phyloP scores from a whole-genome alignment of 2,797 vertebrate species.

The Setipinna tenuifilis region DNA sequence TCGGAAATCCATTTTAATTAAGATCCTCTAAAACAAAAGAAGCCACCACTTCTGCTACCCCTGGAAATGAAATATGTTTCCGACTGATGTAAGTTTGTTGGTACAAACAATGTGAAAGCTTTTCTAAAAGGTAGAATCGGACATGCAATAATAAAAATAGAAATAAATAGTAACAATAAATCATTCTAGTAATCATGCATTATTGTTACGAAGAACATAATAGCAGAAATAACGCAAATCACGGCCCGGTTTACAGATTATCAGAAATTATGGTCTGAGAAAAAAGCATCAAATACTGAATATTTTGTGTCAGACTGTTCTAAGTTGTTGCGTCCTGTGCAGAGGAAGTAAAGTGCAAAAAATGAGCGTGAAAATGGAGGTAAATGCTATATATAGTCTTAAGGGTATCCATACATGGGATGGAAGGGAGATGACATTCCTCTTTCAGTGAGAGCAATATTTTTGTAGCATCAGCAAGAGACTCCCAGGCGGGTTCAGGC shows the following conservation, averaged over 20 bases:
- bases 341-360: slow-evolving; percentile 44
- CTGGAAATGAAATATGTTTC: not conserved
- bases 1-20: slow-evolving; percentile 37
- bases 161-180: too few species aligned
- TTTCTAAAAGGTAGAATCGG: too few species aligned
- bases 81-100: not conserved
- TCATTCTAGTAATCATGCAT: too few species aligned
- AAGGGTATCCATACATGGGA: slow-evolving; percentile 90
- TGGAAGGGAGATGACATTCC: slow-evolving; percentile 80
- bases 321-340: slow-evolving; percentile 11
- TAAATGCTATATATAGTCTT: slow-evolving; percentile 93
- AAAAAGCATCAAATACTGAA: not conserved
- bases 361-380: slow-evolving; percentile 70
- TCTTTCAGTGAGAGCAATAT: slow-evolving; percentile 81
- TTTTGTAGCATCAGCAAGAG: slow-evolving; percentile 85
- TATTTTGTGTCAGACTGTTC: not conserved
- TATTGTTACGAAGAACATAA: too few species aligned
- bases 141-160: too few species aligned
- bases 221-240: not conserved
- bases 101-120: not conserved
- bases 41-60: not conserved
- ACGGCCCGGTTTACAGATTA: not conserved
- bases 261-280: not conserved
- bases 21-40: not conserved
- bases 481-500: slow-evolving; percentile 76